Evolutionary conservation across 2,113 vertebrate species (phyloP).

Genomic region (Xenopus laevis): DNA sequence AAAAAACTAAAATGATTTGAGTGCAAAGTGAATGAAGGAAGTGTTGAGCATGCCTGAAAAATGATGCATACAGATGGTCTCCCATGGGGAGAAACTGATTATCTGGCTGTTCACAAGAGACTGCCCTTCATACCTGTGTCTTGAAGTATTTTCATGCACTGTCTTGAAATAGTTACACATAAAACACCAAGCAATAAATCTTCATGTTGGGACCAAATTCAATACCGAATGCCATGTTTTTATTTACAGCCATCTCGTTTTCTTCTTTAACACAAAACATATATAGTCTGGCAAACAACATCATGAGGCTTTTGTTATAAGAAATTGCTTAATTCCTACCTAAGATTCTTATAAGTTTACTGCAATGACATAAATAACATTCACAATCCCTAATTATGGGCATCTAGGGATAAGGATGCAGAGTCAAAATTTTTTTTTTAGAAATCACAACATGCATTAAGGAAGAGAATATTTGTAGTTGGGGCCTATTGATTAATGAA

Average conservation of each 20-base stretch:
- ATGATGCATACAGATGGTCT: background rate
- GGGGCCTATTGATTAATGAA: no score
- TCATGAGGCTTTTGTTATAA: background rate
- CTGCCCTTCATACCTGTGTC: background rate
- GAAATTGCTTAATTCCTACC: background rate
- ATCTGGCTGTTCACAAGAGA: constrained; percentile 9
- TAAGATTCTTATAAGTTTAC: background rate
- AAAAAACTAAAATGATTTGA: no score
- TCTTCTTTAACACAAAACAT: background rate
- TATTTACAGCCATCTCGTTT: background rate
- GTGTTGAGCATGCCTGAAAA: constrained; percentile 22
- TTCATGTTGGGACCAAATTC: constrained; percentile 3
- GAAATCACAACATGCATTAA: no score
- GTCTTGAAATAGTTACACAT: constrained; percentile 18
- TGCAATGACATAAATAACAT: no score
- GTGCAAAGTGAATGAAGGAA: background rate
- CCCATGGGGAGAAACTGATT: background rate
- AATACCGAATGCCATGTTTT: background rate
- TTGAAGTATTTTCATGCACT: constrained; percentile 31
- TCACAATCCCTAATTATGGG: no score
- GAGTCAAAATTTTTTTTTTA: no score
- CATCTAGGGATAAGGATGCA: no score
- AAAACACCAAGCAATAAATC: constrained; percentile 33
- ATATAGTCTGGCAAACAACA: background rate
- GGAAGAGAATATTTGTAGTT: no score